A percentile compares a stretch with the other conserved stretches of the same genome.
These are phyloP conservation scores for Gavialis gangeticus DNA, from an alignment of 2,113 vertebrate species.

Conservation along the genomic window DNA sequence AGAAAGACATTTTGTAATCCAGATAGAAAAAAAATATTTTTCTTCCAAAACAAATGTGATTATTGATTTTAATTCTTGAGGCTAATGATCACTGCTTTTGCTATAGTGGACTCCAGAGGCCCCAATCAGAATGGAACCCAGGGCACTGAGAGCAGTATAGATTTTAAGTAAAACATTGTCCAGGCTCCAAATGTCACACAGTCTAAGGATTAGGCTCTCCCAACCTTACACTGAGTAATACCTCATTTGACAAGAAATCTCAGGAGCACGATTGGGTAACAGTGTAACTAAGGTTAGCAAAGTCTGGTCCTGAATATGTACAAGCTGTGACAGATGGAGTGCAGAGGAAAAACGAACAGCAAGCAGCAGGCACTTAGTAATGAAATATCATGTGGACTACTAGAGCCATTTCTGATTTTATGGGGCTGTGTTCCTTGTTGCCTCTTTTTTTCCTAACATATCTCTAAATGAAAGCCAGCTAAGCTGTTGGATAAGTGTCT, in stretches of 20 bases:
- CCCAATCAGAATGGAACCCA: not conserved
- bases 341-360: not conserved
- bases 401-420: constrained; percentile 10
- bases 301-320: constrained; percentile 2
- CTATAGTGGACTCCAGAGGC: not conserved
- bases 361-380: constrained; percentile 57
- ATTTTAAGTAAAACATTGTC: not conserved
- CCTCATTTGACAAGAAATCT: not conserved
- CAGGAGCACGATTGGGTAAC: not conserved
- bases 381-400: not conserved
- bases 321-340: constrained; percentile 70
- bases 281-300: not conserved
- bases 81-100: not conserved
- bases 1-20: not conserved
- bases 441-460: not conserved
- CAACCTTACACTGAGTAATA: not conserved
- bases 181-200: not conserved
- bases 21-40: not conserved
- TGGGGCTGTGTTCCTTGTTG: constrained; percentile 51
- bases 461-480: constrained; percentile 52
- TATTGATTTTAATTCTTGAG: not conserved
- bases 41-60: not conserved
- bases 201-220: not conserved
- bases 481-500: constrained; percentile 34
- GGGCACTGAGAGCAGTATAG: not conserved